Evolutionary conservation across 37 sponge, comb jelly and placozoan genomes (phyloP), one percentile per base, ranked within the genome.

Genomic region (Amphimedon queenslandica): DNA sequence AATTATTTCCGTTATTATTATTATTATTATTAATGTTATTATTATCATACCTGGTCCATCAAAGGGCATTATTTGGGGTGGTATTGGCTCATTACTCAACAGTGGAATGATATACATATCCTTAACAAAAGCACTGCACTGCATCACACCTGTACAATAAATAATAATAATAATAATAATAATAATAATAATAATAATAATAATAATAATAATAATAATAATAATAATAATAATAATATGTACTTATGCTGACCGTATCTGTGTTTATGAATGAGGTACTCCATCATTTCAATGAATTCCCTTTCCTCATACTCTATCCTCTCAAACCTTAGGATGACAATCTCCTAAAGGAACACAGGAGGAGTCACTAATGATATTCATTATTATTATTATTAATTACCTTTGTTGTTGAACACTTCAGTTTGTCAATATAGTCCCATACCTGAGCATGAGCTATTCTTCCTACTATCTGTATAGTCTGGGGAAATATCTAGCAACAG

Each of bases 401-500:
- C 66, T 73, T 81, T 33, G 74, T 74, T 8, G 70, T 42, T 2
- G 82, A 75, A 56, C 61, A 63, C 31, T 87, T 76, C 1, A 92
- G 57, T 40, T 92, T 82, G 42, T 92, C 85, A 32, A 88, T 18
- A 69, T 92, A 92, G 67, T 88, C 81, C 93, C 88, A 87, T 67
- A 92, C 88, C 37, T 87, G 80, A 0, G 56, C 78, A 39, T 76
- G 64, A 20, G 84, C 77, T 36, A 92, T 87, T 10, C 93, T 63
- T 3, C 93, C 93, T 47, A 81, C 81, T 43, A 92, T 84, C 21
- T 75, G 58, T 8, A 85, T 63, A 11, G 72, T 51, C 10, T 75
- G 55, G 0, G 93, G 93, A 23, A 92, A 67, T 5, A 75, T 16
- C 93, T 92, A 42, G 3, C 27, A 40, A n/a, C 8, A 38, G 40